Base-by-base conservation (phyloP, 2,888 invertebrate species). In the Drosophila sordidula region DNA sequence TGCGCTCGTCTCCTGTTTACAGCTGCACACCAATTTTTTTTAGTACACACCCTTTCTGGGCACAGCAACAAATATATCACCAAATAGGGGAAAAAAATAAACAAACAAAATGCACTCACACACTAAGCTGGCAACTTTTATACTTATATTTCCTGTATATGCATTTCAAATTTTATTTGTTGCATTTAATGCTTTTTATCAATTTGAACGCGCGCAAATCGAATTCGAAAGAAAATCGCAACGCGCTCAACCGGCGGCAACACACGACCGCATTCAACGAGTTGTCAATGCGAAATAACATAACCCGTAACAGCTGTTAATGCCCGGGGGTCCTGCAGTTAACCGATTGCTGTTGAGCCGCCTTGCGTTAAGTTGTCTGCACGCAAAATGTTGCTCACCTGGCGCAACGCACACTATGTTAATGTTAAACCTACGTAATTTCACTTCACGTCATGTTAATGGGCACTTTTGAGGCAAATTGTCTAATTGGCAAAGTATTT, bases 41-140 rank as follows among this genome's bases (percentile, higher is more conserved):
- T 49, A 34, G 59, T 65, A 75, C 75, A 75, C 75, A 78, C 76
- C 79, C 77, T 78, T 78, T 78, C 42, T 61, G 57, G 50, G 64
- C 64, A 59, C 71, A 49, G 41, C 32, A 57, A 69, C 54, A 70
- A 63, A 54, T 54, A 41, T 9, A 55, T 39, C 38, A 59, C 41
- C 52, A 49, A 59, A 22, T 16, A 6, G 8, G 25, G 65, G 54
- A 66, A 57, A 42, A 42, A 46, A 14, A 22, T 9, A 36, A 22
- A 46, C 4, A 32, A 32, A 46, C 32, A 36, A 16, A 25, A 25
- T 44, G 18, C 22, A 42, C 25, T 25, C 42, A n/a, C 14, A 14
- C 36, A 46, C 41, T 9, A 44, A 11, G 14, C 34, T 38, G 16
- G 25, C 52, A 54, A 49, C 16, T n/a, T 26, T 32, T 14, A 18